Conservation (phyloP, 37 sponge, comb jelly and placozoan species). For the Geodia barretti region DNA sequence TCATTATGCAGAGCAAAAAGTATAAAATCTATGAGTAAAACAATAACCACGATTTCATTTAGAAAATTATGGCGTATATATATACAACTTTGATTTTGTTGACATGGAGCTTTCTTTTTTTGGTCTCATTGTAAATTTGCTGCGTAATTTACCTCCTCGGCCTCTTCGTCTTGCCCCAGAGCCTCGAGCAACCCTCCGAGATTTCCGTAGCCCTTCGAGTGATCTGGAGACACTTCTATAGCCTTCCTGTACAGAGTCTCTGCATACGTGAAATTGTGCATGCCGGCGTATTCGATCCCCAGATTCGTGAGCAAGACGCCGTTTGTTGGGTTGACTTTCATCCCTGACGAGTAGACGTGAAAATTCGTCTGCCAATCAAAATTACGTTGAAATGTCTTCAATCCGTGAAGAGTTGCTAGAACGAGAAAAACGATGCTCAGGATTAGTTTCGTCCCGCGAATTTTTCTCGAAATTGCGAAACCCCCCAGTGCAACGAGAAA, state of each 20-base stretch:
- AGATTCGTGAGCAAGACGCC: conserved; percentile 84
- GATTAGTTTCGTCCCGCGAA: neutral
- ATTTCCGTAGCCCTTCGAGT: conserved; percentile 64
- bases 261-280: conserved; percentile 53
- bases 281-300: conserved; percentile 70
- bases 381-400: conserved; percentile 62
- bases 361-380: conserved; percentile 68
- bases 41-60: too few relatives aligned
- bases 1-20: too few relatives aligned
- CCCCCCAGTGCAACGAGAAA: conserved; percentile 17
- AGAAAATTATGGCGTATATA: too few relatives aligned
- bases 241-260: conserved; percentile 56
- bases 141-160: conserved; percentile 52
- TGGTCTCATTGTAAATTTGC: conserved; percentile 21
- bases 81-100: conserved; percentile 66
- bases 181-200: conserved; percentile 79
- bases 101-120: conserved; percentile 37
- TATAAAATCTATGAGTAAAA: too few relatives aligned
- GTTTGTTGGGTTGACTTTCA: conserved; percentile 69
- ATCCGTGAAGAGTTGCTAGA: conserved; percentile 13
- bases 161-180: conserved; percentile 49
- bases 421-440: conserved; percentile 10
- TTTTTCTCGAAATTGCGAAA: neutral
- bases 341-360: conserved; percentile 76
- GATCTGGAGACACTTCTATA: conserved; percentile 42